Evolutionary conservation across 2,113 vertebrate species (phyloP).

Genomic region (Bos indicus): DNA sequence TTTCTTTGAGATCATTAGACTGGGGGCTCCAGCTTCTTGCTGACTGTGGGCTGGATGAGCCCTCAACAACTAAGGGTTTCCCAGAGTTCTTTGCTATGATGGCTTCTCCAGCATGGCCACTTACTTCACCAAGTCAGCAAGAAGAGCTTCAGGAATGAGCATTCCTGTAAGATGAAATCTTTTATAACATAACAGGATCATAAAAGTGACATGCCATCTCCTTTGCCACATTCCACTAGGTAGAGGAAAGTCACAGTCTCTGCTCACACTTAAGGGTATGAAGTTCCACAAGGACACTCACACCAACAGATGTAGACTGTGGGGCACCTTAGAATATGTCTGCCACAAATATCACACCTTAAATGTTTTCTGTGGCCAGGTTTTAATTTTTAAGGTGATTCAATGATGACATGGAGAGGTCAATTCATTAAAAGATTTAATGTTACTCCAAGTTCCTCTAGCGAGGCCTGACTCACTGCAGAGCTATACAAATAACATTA

Average conservation of each 20-base stretch:
- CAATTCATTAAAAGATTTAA: neutral
- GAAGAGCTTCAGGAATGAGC: neutral
- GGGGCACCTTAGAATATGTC: neutral
- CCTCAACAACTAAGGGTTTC: neutral
- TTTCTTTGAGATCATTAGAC: neutral
- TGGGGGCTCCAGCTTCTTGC: neutral
- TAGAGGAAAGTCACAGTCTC: neutral
- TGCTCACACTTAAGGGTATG: no score
- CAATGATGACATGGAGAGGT: neutral
- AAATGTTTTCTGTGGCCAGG: neutral
- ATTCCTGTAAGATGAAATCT: neutral
- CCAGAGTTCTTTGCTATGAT: neutral
- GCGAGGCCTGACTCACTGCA: rapidly evolving
- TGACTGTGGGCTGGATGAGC: neutral
- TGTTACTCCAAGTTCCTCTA: neutral
- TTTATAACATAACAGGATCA: neutral
- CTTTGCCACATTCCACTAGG: neutral
- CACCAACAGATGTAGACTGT: neutral
- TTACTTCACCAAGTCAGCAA: neutral
- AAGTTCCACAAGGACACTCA: neutral
- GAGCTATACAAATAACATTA: neutral
- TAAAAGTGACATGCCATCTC: neutral
- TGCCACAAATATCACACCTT: neutral
- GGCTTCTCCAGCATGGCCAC: neutral
- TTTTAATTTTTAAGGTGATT: neutral